A percentile compares a stretch with the other conserved stretches of the same genome.
These are phyloP conservation scores for Drosophila bocki DNA, from an alignment of 1,140 invertebrate species.

Conservation along the genomic window DNA sequence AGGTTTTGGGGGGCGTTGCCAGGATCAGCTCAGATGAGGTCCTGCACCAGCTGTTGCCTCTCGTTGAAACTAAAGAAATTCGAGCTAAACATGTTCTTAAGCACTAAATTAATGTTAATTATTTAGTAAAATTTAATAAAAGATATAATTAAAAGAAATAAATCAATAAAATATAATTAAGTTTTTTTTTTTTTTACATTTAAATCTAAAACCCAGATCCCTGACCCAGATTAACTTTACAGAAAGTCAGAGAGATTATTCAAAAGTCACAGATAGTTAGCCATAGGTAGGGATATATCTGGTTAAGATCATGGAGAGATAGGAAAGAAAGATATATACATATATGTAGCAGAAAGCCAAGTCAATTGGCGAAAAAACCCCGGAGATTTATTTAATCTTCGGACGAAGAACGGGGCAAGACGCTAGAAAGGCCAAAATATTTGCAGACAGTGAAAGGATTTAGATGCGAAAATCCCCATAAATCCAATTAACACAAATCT, in stretches of 20 bases:
- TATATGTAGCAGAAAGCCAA: background rate
- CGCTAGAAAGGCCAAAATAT: slow-evolving; percentile 74
- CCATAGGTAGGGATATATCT: background rate
- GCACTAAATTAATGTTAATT: too few species aligned
- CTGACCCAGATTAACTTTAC: slow-evolving; percentile 2
- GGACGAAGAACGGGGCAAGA: slow-evolving; percentile 47
- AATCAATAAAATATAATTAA: too few species aligned
- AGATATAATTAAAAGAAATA: background rate
- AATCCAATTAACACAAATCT: slow-evolving; percentile 85
- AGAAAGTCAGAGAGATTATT: slow-evolving; percentile 13
- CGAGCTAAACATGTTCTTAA: background rate
- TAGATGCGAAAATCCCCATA: slow-evolving; percentile 75
- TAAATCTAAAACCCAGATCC: background rate
- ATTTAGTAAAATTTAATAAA: background rate
- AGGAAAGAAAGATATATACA: background rate
- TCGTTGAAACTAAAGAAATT: background rate
- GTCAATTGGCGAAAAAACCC: slow-evolving; percentile 80
- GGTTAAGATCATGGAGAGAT: background rate
- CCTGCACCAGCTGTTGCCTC: slow-evolving; percentile 15
- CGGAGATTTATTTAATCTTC: slow-evolving; percentile 67
- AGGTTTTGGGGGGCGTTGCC: slow-evolving; percentile 10
- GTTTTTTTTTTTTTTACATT: too few species aligned
- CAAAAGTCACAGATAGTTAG: slow-evolving; percentile 38
- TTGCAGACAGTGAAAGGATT: slow-evolving; percentile 84
- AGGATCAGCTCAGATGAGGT: slow-evolving; percentile 11